Base-by-base conservation (phyloP, 2,113 vertebrate genomes). In the Triplophysa rosa region DNA sequence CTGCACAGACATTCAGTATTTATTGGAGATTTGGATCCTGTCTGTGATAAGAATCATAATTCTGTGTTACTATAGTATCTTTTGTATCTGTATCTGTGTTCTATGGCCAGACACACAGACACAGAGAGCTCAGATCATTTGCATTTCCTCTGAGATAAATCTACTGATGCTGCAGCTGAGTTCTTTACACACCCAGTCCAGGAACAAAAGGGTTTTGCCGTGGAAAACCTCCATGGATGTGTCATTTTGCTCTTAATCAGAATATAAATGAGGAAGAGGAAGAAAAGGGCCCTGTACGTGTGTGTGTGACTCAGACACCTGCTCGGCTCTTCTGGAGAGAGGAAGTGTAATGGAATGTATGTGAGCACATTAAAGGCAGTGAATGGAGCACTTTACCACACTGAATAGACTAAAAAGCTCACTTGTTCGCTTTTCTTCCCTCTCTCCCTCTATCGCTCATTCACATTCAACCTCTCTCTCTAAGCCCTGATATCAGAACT, bases 331-430 rank as follows among this genome's bases (percentile, higher is more conserved):
- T 74, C 10, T 47, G 61, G 47, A 54, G 47, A 77, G 40, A 77
- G 74, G 62, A 64, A 65, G 45, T 66, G 62, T 77, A 65, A 77
- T 24, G 45, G 74, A 77, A 77, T 64, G 72, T 63, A 75, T 62
- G 74, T 65, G 74, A 77, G 74, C 62, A 54, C 74, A 77, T 64
- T 77, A 87, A 83, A 87, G 87, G 85, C 86, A 88, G 86, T 82
- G 76, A 76, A 77, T 65, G 74, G 24, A 77, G 45, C 74, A 49
- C 74, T 77, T 77, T 66, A 11, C 62, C 45, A 19, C 19, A 0
- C 19, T 77, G 74, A 77, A 77, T 77, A 24, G 47, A 65, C 59
- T 77, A 49, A 77, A 76, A 77, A 54, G 74, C 66, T 71, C 64
- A 68, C 49, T 78, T 64, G 45, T 66, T 62, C 49, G 61, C 59